Base-by-base conservation (phyloP, 2,113 vertebrate species). In the Arothron firmamentum region DNA sequence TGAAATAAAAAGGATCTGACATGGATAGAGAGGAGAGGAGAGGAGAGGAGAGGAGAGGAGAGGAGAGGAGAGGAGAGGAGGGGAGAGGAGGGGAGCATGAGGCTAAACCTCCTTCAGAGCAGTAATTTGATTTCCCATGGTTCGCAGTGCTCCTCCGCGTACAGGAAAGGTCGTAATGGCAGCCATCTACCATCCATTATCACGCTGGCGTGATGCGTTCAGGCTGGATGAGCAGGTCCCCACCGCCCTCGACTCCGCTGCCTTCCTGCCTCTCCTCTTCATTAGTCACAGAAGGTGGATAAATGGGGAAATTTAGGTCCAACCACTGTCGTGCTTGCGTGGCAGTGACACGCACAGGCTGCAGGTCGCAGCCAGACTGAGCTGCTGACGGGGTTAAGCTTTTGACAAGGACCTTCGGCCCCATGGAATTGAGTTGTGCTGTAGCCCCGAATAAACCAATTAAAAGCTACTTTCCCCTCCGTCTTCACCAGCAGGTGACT, bases 101-200 rank as follows among this genome's bases (percentile, higher is more conserved):
- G 50, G 79, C 66, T 46, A 59, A 75, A 63, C 71, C 77, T 77
- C 75, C 71, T 88, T 77, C 79, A 21, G 68, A 73, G 85, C 63
- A 12, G 78, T 88, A 86, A 88, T 90, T 90, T 84, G 75, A 85
- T 88, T 86, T 86, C 72, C 67, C 66, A 66, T 81, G 79, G 78
- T 78, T 87, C 71, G 19, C 78, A 75, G 80, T 72, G 70, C 83
- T 74, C 70, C n/a, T 62, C 64, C 34, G 71, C 81, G 65, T 66
- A 74, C 65, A 62, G 64, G 65, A 69, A 80, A 77, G 78, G 80
- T 79, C 69, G 67, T 83, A 77, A 84, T 82, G 77, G 77, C 80
- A 81, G 74, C 83, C 80, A 78, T 85, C 76, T 61, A 66, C 66
- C 79, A 83, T 84, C 79, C 77, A 87, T 88, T 87, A 86, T 77